Base-by-base conservation (phyloP, 2,113 vertebrate genomes). In the Athene noctua region DNA sequence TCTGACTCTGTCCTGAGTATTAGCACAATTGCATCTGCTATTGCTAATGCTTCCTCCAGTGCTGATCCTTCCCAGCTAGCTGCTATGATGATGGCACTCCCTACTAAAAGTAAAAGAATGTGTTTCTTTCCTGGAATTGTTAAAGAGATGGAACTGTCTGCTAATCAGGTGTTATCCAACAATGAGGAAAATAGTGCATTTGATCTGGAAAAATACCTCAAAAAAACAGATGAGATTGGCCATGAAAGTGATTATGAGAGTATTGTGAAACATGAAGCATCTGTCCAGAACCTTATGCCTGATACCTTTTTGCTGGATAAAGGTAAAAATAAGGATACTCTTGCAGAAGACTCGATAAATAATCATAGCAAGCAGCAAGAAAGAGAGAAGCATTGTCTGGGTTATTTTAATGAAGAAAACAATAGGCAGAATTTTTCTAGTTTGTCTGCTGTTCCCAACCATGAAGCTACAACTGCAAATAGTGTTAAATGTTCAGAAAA, bases 141-240 rank as follows among this genome's bases (percentile, higher is more conserved):
- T 67, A 63, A 93, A 36, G 85, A 66, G 47, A n/a, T 30, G 5
- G 79, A 92, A 42, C 52, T n/a, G 40, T 72, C 95, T 30, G 42
- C 91, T 63, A 92, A 97, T 86, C 95, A 83, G 25, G 86, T 90
- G 2, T 77, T 88, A 22, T 11, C 95, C 40, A 97, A 93, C 54
- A 74, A 92, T 27, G 75, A 97, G 58, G 98, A 99, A 91, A 98
- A 96, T 20, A 94, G 30, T 54, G 88, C 61, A 36, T 98, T 99
- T 89, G 98, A 99, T 97, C 98, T 99, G 87, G 99, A 99, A 92
- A 99, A 99, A 96, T 99, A 99, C 82, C 98, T 99, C 59, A 98
- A 97, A 95, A 98, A 96, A 97, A 97, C 97, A 8, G 98, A 99
- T 8, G 49, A 98, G 13, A 96, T 94, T n/a, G 93, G 89, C 68